Base-by-base conservation (phyloP, 2,113 vertebrate species). In the Megalops atlanticus region DNA sequence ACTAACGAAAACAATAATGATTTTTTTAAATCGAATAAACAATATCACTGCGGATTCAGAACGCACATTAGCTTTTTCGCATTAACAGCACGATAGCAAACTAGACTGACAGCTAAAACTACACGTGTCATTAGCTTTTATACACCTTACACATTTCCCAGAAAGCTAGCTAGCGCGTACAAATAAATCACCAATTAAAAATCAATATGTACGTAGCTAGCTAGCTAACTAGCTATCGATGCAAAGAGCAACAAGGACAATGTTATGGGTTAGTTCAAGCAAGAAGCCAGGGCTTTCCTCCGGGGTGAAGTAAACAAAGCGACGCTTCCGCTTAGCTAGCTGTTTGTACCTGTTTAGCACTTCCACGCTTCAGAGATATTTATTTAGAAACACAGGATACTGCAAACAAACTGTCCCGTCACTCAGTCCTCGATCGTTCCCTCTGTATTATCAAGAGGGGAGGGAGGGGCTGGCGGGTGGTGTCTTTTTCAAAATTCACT, bases 401-500 rank as follows among this genome's bases (percentile, higher is more conserved):
- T 2, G n/a, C 24, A 71, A 71, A 35, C 33, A 71, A 71, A 36
- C 36, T 38, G 39, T 27, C 18, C 69, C 14, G 69, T 38, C 35
- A 16, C 69, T 71, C 31, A 38, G 69, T 71, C 33, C 69, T 71
- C 35, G 69, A 38, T 71, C 69, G 31, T 38, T 27, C 5, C 69
- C 69, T 27, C 33, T 5, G 16, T 38, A 33, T 12, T 71, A 4
- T 69, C 31, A 73, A 73, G 71, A 38, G 38, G 35, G 35, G 35
- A 40, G 71, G 71, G 71, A 73, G 71, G 71, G 71, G 71, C 71
- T 38, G 71, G 71, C 38, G 71, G 71, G 38, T 64, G 35, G 71
- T 73, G 71, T 40, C 71, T 73, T 73, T n/a, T 73, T 73, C 35
- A 21, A 40, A 15, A 73, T 73, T 73, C 71, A 73, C 33, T 73